These are phyloP conservation scores for Scleropages formosus DNA, from an alignment of 2,797 vertebrate genomes.

Conservation along the genomic window DNA sequence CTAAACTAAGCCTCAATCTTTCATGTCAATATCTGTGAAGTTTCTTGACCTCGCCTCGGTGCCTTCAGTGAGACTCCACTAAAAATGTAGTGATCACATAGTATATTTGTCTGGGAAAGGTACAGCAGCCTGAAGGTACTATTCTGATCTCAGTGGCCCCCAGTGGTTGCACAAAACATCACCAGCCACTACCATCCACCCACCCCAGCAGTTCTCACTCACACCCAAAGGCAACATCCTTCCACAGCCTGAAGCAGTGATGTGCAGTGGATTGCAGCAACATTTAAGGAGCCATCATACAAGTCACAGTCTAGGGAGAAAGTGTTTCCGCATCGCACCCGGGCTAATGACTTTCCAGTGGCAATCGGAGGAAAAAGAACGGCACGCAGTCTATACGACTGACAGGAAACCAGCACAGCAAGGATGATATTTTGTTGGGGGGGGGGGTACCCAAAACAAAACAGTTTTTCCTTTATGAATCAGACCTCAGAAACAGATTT, in stretches of 20 bases:
- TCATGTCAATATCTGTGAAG: too few species aligned
- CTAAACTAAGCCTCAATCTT: too few species aligned
- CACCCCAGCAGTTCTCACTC: too few species aligned
- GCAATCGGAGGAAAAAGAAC: neutral
- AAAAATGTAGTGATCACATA: neutral
- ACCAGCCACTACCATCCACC: neutral
- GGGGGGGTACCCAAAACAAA: too few species aligned
- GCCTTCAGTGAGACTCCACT: too few species aligned
- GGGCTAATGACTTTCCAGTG: neutral
- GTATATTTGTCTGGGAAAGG: slow-evolving; percentile 1
- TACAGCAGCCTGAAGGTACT: neutral
- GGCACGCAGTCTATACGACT: neutral
- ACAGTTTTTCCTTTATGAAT: slow-evolving; percentile 4
- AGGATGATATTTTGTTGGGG: neutral
- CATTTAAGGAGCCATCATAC: too few species aligned
- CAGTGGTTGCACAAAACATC: neutral
- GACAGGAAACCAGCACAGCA: slow-evolving; percentile 1
- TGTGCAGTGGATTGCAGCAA: neutral
- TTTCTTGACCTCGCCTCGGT: too few species aligned
- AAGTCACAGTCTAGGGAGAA: neutral
- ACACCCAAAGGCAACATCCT: neutral
- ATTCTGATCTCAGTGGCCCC: neutral
- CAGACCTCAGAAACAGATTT: neutral
- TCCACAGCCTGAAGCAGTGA: neutral
- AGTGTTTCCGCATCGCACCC: neutral